Evolutionary conservation across 1,140 invertebrate species (phyloP).

Genomic region (Aethina tumida): DNA sequence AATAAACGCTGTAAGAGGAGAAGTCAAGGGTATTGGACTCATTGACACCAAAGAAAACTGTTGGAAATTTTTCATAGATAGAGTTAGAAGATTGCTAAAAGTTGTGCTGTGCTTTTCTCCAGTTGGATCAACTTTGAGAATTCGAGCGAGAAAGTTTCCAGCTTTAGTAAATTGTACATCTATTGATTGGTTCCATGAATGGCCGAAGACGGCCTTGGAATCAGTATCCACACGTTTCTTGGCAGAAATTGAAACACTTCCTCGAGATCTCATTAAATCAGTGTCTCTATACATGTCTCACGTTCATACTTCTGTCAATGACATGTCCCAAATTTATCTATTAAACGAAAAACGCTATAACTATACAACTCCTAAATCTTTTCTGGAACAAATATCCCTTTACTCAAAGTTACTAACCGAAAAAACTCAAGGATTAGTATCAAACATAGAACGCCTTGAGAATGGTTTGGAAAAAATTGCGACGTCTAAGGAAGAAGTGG

Average conservation of each 20-base stretch:
- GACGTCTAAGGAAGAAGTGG: conserved; percentile 63
- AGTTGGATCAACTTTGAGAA: conserved; percentile 73
- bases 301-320: conserved; percentile 80
- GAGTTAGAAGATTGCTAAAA: conserved; percentile 65
- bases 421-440: conserved; percentile 67
- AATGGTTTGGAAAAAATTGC: conserved; percentile 82
- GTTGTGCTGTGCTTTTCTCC: conserved; percentile 89
- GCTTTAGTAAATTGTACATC: conserved; percentile 88
- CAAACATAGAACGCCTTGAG: conserved; percentile 70
- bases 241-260: conserved; percentile 59
- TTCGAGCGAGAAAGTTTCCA: conserved; percentile 85
- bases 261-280: conserved; percentile 47
- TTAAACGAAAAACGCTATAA: conserved; percentile 86
- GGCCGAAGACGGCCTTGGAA: conserved; percentile 83
- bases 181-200: conserved; percentile 95
- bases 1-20: conserved; percentile 67
- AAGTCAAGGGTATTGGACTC: conserved; percentile 76
- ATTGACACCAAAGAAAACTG: conserved; percentile 86
- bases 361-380: conserved; percentile 93
- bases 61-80: conserved; percentile 92
- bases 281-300: conserved; percentile 85
- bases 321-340: conserved; percentile 72
- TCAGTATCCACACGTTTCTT: conserved; percentile 82
- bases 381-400: conserved; percentile 85
- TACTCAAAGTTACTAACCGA: conserved; percentile 73